phyloP scores from a whole-genome alignment of 2,113 vertebrate genomes.

The Callithrix jacchus region DNA sequence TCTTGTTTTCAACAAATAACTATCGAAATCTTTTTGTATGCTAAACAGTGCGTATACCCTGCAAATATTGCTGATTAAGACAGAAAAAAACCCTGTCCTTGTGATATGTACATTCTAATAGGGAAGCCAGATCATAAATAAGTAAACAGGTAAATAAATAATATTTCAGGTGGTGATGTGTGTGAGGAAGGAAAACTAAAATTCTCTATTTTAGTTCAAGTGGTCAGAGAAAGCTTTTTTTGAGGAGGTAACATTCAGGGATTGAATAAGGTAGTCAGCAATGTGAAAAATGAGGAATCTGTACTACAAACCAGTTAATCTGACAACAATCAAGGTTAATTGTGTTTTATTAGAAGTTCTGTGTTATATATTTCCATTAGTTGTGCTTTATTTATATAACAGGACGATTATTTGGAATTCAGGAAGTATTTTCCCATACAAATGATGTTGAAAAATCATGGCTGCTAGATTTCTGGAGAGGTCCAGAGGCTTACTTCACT shows the following conservation, averaged over 20 bases:
- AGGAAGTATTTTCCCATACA: not conserved
- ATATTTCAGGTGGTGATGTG: not conserved
- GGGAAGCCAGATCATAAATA: not conserved
- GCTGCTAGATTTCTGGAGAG: not conserved
- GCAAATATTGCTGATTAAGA: not conserved
- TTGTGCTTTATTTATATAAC: not conserved
- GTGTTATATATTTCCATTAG: not conserved
- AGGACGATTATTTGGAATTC: conserved; percentile 23
- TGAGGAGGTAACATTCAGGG: not conserved
- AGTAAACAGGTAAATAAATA: not conserved
- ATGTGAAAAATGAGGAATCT: not conserved
- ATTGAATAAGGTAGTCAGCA: not conserved
- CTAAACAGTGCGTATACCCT: not conserved
- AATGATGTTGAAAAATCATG: not conserved
- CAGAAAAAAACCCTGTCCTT: not conserved
- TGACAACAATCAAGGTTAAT: not conserved
- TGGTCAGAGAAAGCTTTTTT: not conserved
- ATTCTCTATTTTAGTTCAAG: not conserved
- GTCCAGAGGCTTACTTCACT: not conserved
- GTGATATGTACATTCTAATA: not conserved
- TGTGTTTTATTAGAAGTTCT: not conserved
- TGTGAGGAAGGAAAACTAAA: not conserved
- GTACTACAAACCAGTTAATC: not conserved
- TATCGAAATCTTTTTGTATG: not conserved
- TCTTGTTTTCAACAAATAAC: not conserved